phyloP scores from a whole-genome alignment of 2,797 vertebrate genomes.

The Phalanger gymnotis region DNA sequence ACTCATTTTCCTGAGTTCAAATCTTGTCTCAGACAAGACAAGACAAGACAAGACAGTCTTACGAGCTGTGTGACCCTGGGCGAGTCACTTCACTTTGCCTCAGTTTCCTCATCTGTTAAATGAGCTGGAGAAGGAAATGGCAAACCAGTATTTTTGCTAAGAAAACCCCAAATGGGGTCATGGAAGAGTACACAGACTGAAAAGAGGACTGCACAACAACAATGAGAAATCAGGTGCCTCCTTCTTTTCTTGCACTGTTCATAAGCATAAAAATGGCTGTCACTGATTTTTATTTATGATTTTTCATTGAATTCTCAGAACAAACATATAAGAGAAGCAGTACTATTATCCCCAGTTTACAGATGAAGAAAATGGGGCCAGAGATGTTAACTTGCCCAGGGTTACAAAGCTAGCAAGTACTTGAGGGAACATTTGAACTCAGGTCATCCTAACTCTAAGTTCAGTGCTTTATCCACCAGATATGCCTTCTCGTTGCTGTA shows the following conservation, averaged over 20 bases:
- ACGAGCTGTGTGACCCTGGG: background rate
- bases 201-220: background rate
- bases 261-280: background rate
- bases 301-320: background rate
- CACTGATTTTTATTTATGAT: background rate
- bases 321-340: background rate
- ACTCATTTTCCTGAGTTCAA: background rate
- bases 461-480: too few relatives aligned
- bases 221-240: background rate
- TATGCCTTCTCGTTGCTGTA: background rate
- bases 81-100: background rate
- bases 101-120: background rate
- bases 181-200: background rate
- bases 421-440: background rate
- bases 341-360: background rate
- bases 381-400: background rate
- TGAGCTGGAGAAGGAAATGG: background rate
- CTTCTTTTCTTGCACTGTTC: background rate
- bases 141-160: background rate
- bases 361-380: background rate
- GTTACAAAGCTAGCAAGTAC: background rate
- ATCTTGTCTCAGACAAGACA: background rate
- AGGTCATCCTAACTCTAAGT: background rate
- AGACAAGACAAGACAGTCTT: too few relatives aligned
- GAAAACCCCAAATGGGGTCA: background rate